A percentile compares a stretch with the other conserved stretches of the same genome.
phyloP scores from a whole-genome alignment of 2,797 vertebrate genomes.

The Hippoglossus hippoglossus region DNA sequence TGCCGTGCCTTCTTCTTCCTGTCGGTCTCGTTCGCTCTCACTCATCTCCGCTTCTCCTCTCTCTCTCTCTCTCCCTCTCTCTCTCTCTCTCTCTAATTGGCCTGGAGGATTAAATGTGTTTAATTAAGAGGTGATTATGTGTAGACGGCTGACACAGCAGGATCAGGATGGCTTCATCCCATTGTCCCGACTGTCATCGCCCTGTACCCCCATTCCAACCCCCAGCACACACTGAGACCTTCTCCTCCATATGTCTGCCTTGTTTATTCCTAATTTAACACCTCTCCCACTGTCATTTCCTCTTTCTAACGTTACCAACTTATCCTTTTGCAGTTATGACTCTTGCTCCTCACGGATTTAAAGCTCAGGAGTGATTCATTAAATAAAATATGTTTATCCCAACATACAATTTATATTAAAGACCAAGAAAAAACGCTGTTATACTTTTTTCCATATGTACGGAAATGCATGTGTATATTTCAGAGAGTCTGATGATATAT shows the following conservation, averaged over 20 bases:
- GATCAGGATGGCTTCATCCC: conserved; percentile 59
- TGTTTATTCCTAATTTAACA: conserved; percentile 21
- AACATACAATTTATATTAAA: not conserved
- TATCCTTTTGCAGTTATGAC: not conserved
- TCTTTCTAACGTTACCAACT: not conserved
- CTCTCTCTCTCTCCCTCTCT: not conserved
- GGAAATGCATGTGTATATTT: not conserved
- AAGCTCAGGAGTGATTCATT: too few species aligned
- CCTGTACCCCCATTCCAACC: conserved; percentile 12
- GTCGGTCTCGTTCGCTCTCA: not conserved
- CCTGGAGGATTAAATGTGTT: conserved; percentile 71
- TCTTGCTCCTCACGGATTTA: too few species aligned
- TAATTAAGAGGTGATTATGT: conserved; percentile 77
- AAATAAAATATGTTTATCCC: not conserved
- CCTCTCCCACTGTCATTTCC: conserved; percentile 5
- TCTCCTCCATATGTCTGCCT: conserved; percentile 2
- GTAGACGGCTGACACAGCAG: conserved; percentile 62
- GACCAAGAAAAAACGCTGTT: not conserved
- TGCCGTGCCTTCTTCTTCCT: not conserved
- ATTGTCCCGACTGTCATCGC: conserved; percentile 38
- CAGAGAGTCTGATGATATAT: conserved; percentile 9
- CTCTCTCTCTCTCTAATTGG: conserved; percentile 26
- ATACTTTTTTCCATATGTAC: not conserved
- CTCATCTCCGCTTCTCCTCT: too few species aligned
- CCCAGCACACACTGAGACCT: not conserved